Evolutionary conservation across 1,140 invertebrate species (phyloP), one percentile per base, ranked within the genome.

Genomic region (Drosophila pallidifrons): DNA sequence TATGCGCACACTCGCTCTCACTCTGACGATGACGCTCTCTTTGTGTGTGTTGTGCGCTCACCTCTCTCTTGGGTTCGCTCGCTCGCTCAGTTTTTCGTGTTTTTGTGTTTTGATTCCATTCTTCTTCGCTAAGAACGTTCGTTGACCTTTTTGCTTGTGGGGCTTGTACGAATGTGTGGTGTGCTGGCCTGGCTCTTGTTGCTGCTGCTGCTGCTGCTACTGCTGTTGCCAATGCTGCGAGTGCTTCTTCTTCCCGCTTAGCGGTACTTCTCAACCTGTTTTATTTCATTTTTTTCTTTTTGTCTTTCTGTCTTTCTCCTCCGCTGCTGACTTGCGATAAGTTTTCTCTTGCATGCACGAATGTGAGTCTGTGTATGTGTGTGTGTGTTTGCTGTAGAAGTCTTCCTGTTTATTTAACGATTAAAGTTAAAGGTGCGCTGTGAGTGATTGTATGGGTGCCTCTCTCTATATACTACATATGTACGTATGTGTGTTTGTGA

Each of bases 191-290:
- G 52, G 59, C 81, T 28, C 66, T 71, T 83, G 79, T 64, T 67
- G 52, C 30, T 75, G 73, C 43, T 70, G 66, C 28, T 67, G 60
- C 58, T 67, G 47, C 51, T 73, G 46, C 55, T 68, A 49, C 71
- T 68, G 63, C 63, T 43, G 49, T 69, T 69, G 66, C 70, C 13
- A 5, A n/a, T 67, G 60, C 51, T 35, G 43, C 32, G 58, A 1
- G 30, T 66, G 51, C 75, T 70, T 52, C 58, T 77, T 74, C 65
- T 75, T 75, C 38, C 75, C 81, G 87, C 88, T 90, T 91, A 91
- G 90, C 90, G 90, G 90, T 91, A 91, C 90, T 91, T 91, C 86
- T 90, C 82, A 91, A 91, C 90, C 90, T 90, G 90, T 91, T 91
- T 91, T 87, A 65, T 87, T 64, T 73, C 77, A 66, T 69, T 72